Evolutionary conservation across 2,888 invertebrate species (phyloP), one percentile per base, ranked within the genome.

Genomic region (Busseola fusca): DNA sequence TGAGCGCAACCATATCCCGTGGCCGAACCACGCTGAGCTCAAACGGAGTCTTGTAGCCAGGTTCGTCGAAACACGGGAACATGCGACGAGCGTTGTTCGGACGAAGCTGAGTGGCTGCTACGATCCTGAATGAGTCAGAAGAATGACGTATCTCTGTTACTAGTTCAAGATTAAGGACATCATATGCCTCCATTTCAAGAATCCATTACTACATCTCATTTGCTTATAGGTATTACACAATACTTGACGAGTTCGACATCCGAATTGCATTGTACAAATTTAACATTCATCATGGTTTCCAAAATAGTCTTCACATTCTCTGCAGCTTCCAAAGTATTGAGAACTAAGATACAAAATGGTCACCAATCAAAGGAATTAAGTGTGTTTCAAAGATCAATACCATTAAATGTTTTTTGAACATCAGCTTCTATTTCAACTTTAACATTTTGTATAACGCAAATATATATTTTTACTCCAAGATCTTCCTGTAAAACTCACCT

Each of bases 31-130:
- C 96, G 82, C 94, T 97, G 62, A 97, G 89, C 52, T 96, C 96
- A 85, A 97, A 97, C 0, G 97, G 97, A 0, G 97, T 97, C 92
- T 98, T 98, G 87, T 97, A 97, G 0, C 96, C 96, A 0, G 98
- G 98, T 86, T 98, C 97, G 88, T 98, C 98, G 89, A 98, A 98
- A 86, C 98, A 98, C 0, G 98, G 98, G 88, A 98, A 98, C 82
- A 98, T 95, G 30, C 96, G 96, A n/a, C 97, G 95, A 0, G 98
- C 98, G 87, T 97, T 96, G 89, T 97, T 97, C 0, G 97, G 97
- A 54, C 97, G 95, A 76, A 98, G 93, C 85, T 97, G 96, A 0
- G 97, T 97, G 0, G 97, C 97, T 27, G 97, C 96, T 85, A 97
- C 97, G 85, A 96, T 95, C 83, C 96, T 96, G 27, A 21, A 76